A percentile compares a stretch with the other conserved stretches of the same genome.
phyloP scores from a whole-genome alignment of 2,888 invertebrate genomes.

The Dromius quadrimaculatus region DNA sequence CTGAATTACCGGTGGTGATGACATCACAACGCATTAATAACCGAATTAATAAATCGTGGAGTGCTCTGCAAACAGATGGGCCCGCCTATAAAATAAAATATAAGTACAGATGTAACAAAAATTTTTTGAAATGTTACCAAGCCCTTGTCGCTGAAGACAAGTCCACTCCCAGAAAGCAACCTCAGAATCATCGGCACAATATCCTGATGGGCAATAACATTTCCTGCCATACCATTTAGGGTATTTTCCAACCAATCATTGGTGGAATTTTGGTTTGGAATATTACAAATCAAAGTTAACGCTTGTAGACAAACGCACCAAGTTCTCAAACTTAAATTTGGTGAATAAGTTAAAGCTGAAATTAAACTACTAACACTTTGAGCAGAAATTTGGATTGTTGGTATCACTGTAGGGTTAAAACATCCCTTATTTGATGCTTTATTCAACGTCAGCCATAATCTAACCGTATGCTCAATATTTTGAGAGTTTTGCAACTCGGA shows the following conservation, averaged over 20 bases:
- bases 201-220: constrained; percentile 75
- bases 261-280: constrained; percentile 63
- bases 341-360: constrained; percentile 75
- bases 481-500: constrained; percentile 78
- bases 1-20: constrained; percentile 68
- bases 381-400: constrained; percentile 75
- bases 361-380: constrained; percentile 76
- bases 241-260: constrained; percentile 57
- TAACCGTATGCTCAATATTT: constrained; percentile 85
- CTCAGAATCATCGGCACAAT: constrained; percentile 77
- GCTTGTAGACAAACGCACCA: constrained; percentile 86
- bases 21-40: constrained; percentile 76
- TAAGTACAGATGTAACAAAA: not conserved
- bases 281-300: constrained; percentile 79
- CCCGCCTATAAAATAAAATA: constrained; percentile 72
- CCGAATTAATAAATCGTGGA: constrained; percentile 79
- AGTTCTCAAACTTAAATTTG: constrained; percentile 78
- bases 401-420: constrained; percentile 71
- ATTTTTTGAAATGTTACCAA: constrained; percentile 65
- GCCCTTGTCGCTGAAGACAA: constrained; percentile 68
- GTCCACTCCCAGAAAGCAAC: constrained; percentile 76
- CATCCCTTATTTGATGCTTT: constrained; percentile 56
- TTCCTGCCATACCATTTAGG: constrained; percentile 73
- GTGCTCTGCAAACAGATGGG: constrained; percentile 79
- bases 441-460: constrained; percentile 90